Evolutionary conservation across 2,888 invertebrate genomes (phyloP), one percentile per base, ranked within the genome.

Genomic region (Julus scandinavius): DNA sequence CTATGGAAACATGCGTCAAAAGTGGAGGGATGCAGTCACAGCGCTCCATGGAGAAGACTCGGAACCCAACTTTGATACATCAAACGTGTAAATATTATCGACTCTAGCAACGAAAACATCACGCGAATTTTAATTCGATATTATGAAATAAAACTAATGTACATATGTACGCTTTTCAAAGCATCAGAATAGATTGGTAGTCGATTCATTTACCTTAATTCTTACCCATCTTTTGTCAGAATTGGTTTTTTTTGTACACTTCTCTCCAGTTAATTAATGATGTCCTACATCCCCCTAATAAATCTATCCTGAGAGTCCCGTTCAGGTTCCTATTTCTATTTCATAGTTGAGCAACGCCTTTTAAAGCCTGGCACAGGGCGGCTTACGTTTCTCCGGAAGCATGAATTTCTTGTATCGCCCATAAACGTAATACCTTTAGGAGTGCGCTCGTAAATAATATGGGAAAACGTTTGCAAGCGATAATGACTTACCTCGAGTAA

Each of bases 381-480:
- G 80, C 80, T 80, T 29, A 38, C 80, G 80, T 80, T 80, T 80
- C 63, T 17, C 80, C 29, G 72, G 29, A 4, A 58, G 58, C 58
- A 2, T 6, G 63, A 63, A 63, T 3, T 29, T 20, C 7, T 72
- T 9, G 41, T 6, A 5, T 5, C 63, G n/a, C 17, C 72, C 6
- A 72, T 72, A 72, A 20, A 29, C 72, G 29, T 29, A 72, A 72
- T 72, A 72, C 7, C 20, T 11, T 13, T 9, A 29, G 29, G 38
- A 13, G 80, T 80, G 2, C 5, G 13, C 38, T 80, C 9, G 80
- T 80, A 80, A 80, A 80, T 2, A 80, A 80, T 13, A 80, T 11
- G 2, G 11, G 54, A 54, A 54, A 15, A 4, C 6, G 54, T 15
- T 54, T 54, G 54, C 80, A 17, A 13, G 38, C 38, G 80, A 29